Evolutionary conservation across 2,888 invertebrate genomes (phyloP).

Genomic region (Alentia gelatinosa): DNA sequence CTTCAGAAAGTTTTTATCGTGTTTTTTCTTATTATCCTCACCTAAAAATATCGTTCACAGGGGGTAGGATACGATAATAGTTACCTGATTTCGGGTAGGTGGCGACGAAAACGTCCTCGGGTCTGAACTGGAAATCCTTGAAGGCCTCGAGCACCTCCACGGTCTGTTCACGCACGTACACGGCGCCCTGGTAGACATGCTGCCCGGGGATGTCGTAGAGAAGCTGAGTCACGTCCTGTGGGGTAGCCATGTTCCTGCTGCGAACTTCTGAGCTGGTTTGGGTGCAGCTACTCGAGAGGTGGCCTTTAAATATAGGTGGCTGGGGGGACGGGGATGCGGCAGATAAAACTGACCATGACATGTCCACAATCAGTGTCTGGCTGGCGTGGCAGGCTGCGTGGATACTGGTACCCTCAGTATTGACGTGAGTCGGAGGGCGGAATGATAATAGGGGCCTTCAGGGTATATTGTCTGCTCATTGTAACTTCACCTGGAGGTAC

Average conservation of each 20-base stretch:
- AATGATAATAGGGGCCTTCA: too few species aligned
- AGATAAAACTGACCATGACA: neutral
- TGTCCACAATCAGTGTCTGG: too few species aligned
- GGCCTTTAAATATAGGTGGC: neutral
- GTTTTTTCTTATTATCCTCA: too few species aligned
- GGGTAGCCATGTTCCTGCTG: neutral
- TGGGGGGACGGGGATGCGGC: neutral
- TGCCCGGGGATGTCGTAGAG: neutral
- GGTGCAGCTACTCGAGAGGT: too few species aligned
- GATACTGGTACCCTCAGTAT: neutral
- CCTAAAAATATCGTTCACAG: too few species aligned
- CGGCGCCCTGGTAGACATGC: neutral
- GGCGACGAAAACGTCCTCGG: slow-evolving; percentile 11
- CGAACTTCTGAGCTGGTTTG: neutral
- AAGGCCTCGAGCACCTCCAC: neutral
- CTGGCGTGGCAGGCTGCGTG: too few species aligned
- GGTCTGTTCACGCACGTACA: neutral
- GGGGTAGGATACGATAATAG: too few species aligned
- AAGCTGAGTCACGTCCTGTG: neutral
- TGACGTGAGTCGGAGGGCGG: too few species aligned
- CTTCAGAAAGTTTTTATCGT: too few species aligned
- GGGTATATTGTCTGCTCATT: too few species aligned
- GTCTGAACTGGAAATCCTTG: neutral
- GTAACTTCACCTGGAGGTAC: too few species aligned
- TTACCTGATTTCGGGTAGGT: slow-evolving; percentile 9